phyloP scores from a whole-genome alignment of 2,888 invertebrate species.

The Hypolimnas misippus region DNA sequence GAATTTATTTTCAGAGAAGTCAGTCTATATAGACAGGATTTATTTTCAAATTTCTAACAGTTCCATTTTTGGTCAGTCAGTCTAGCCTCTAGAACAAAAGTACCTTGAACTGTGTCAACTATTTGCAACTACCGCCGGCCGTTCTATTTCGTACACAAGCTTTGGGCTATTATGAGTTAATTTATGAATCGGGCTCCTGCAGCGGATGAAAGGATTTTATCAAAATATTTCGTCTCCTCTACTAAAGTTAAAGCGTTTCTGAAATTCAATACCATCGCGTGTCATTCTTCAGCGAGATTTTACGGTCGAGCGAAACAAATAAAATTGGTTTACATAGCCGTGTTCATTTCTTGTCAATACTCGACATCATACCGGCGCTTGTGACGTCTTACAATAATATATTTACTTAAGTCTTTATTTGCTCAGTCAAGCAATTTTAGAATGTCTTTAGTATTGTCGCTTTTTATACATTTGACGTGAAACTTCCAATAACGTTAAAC shows the following conservation, averaged over 20 bases:
- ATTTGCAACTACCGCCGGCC: background rate
- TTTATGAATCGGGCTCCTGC: background rate
- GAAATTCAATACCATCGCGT: background rate
- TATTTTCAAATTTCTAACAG: no score
- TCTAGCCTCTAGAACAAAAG: background rate
- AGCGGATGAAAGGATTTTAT: background rate
- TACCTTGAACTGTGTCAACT: background rate
- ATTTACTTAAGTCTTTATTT: constrained; percentile 4
- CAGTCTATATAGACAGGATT: no score
- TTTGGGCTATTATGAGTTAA: background rate
- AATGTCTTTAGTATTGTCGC: no score
- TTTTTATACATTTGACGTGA: no score
- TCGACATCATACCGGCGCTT: background rate
- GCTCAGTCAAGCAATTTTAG: background rate
- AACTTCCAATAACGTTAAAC: no score
- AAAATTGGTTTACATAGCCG: background rate
- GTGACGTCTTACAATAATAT: background rate
- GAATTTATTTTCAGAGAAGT: no score
- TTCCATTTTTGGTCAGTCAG: no score
- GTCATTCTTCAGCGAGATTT: background rate
- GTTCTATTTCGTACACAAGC: background rate
- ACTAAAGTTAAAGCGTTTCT: background rate
- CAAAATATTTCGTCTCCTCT: background rate
- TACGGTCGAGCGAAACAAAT: background rate
- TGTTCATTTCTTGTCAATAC: background rate